Percentiles rank a stretch among this genome's conserved stretches.
These are phyloP conservation scores for Seira sanloemensis DNA, from an alignment of 2,888 invertebrate species.

Conservation along the genomic window DNA sequence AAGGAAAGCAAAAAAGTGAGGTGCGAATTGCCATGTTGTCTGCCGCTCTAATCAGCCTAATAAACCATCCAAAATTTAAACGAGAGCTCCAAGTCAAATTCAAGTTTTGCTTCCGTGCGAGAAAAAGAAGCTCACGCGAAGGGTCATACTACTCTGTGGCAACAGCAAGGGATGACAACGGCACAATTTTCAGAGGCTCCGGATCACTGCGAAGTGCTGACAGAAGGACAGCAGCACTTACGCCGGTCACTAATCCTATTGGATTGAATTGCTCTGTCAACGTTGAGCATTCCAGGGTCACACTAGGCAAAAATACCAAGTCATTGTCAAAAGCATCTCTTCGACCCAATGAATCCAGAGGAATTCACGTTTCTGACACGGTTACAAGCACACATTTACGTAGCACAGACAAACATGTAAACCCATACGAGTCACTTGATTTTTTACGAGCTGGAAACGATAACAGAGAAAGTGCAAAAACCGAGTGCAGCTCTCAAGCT, in stretches of 20 bases:
- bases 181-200: not conserved
- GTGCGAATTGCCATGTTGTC: slow-evolving; percentile 83
- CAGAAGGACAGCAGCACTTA: too few species aligned
- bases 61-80: slow-evolving; percentile 87
- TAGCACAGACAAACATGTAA: too few species aligned
- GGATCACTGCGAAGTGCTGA: too few species aligned
- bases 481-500: too few species aligned
- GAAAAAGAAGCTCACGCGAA: not conserved
- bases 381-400: too few species aligned
- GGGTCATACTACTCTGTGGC: slow-evolving; percentile 17
- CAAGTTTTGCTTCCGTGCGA: not conserved
- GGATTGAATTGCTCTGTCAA: too few species aligned
- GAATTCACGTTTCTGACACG: too few species aligned
- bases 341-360: too few species aligned
- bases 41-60: slow-evolving; percentile 83
- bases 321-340: not conserved
- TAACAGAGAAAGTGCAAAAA: too few species aligned
- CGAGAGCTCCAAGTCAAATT: slow-evolving; percentile 79
- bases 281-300: not conserved
- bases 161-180: not conserved
- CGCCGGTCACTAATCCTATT: not conserved
- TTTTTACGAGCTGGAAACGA: too few species aligned
- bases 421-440: too few species aligned
- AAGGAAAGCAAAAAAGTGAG: slow-evolving; percentile 82
- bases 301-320: not conserved